Evolutionary conservation across 2,113 vertebrate species (phyloP).

Genomic region (Himantopus leucocephalus): DNA sequence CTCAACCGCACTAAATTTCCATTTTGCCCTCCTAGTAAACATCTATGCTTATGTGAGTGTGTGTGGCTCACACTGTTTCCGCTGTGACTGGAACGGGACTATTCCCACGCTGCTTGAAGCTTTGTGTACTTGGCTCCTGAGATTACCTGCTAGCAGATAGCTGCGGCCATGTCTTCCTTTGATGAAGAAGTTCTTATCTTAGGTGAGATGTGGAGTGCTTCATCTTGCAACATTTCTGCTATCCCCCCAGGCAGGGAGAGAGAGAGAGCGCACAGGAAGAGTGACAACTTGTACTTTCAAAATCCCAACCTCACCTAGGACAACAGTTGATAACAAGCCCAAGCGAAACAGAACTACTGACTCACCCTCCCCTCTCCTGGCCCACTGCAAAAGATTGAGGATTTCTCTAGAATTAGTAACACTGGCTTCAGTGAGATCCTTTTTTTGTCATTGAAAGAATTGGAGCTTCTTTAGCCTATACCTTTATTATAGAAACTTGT

Average conservation of each 20-base stretch:
- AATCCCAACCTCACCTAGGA: conserved; percentile 40
- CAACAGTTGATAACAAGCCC: conserved; percentile 56
- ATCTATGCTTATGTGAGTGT: not conserved
- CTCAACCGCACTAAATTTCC: not conserved
- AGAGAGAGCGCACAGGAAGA: not conserved
- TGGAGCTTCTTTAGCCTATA: not conserved
- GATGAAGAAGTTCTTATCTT: conserved; percentile 39
- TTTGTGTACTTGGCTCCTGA: not conserved
- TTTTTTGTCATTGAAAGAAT: not conserved
- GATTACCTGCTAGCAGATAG: not conserved
- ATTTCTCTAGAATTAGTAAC: not conserved
- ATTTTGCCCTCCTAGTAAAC: not conserved
- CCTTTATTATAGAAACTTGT: not conserved
- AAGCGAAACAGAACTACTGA: conserved; percentile 43
- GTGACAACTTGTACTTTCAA: conserved; percentile 42
- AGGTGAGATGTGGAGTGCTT: not conserved
- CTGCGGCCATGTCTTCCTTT: not conserved
- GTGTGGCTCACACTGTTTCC: fast-evolving
- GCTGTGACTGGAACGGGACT: not conserved
- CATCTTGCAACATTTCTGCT: conserved; percentile 46
- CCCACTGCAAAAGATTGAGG: not conserved
- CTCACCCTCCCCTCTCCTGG: not conserved
- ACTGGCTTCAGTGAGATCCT: not conserved
- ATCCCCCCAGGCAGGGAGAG: not conserved
- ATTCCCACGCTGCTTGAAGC: conserved; percentile 13